phyloP scores from a whole-genome alignment of 2,888 invertebrate genomes.

The Stenotaenia linearis region DNA sequence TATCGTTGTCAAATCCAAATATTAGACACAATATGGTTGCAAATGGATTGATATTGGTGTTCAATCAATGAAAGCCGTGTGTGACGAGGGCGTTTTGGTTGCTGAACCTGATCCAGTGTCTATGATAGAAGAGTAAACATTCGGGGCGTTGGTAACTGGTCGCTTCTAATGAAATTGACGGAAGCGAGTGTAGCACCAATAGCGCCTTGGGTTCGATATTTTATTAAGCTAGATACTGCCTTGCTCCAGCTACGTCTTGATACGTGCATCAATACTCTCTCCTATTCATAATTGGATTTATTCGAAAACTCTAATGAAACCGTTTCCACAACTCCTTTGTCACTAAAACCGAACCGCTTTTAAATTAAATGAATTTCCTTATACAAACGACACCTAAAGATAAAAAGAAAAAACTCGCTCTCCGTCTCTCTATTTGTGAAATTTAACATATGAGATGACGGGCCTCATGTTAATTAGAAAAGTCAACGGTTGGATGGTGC shows the following conservation, averaged over 20 bases:
- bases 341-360: slow-evolving; percentile 23
- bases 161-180: slow-evolving; percentile 20
- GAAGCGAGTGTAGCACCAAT: slow-evolving; percentile 2
- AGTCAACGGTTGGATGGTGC: slow-evolving; percentile 8
- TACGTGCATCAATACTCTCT: slow-evolving; percentile 19
- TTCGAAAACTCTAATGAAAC: slow-evolving; percentile 20
- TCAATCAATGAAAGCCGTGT: neutral
- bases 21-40: neutral
- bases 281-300: slow-evolving; percentile 20
- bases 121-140: slow-evolving; percentile 10
- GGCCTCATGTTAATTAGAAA: slow-evolving; percentile 5
- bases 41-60: slow-evolving; percentile 19
- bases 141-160: neutral
- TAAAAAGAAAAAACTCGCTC: neutral
- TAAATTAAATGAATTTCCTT: slow-evolving; percentile 21
- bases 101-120: slow-evolving; percentile 23
- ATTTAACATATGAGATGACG: slow-evolving; percentile 10
- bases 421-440: neutral
- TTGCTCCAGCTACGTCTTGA: neutral
- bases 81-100: slow-evolving; percentile 20
- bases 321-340: slow-evolving; percentile 10
- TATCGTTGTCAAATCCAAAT: neutral
- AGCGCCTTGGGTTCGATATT: slow-evolving; percentile 24
- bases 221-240: neutral
- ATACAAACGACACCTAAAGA: slow-evolving; percentile 1